Conservation (phyloP, 2,888 invertebrate genomes). For the Watsonalla binaria region DNA sequence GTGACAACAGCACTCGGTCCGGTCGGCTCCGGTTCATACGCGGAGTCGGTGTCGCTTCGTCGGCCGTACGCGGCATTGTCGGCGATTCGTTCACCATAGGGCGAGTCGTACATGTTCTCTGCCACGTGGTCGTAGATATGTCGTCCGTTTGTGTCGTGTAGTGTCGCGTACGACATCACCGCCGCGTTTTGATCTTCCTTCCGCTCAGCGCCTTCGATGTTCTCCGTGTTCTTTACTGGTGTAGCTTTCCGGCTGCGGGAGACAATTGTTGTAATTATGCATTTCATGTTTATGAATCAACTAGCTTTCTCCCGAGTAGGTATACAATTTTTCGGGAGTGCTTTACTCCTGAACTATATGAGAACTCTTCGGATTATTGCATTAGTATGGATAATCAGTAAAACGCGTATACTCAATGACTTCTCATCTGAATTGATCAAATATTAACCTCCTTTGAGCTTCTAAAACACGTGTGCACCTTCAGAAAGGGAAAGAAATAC, state of each 20-base stretch:
- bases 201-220: slow-evolving; percentile 90
- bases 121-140: slow-evolving; percentile 76
- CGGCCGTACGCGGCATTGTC: slow-evolving; percentile 69
- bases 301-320: too few relatives aligned
- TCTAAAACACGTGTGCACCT: too few relatives aligned
- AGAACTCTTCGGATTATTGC: too few relatives aligned
- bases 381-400: too few relatives aligned
- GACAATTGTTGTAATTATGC: neutral
- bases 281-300: too few relatives aligned
- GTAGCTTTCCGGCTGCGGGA: slow-evolving; percentile 87
- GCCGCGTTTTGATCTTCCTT: slow-evolving; percentile 93
- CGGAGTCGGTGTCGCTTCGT: slow-evolving; percentile 67
- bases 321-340: too few relatives aligned
- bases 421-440: too few relatives aligned
- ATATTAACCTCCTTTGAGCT: too few relatives aligned
- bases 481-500: too few relatives aligned
- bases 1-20: slow-evolving; percentile 82
- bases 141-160: slow-evolving; percentile 82
- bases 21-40: slow-evolving; percentile 84
- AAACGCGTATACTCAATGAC: too few relatives aligned
- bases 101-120: slow-evolving; percentile 87
- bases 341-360: too few relatives aligned
- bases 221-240: slow-evolving; percentile 93
- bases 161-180: slow-evolving; percentile 92
- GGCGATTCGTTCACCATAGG: slow-evolving; percentile 81